A percentile compares a stretch with the other conserved stretches of the same genome.
Evolutionary conservation across 2,113 vertebrate genomes (phyloP).

Genomic region (Archocentrus centrarchus): DNA sequence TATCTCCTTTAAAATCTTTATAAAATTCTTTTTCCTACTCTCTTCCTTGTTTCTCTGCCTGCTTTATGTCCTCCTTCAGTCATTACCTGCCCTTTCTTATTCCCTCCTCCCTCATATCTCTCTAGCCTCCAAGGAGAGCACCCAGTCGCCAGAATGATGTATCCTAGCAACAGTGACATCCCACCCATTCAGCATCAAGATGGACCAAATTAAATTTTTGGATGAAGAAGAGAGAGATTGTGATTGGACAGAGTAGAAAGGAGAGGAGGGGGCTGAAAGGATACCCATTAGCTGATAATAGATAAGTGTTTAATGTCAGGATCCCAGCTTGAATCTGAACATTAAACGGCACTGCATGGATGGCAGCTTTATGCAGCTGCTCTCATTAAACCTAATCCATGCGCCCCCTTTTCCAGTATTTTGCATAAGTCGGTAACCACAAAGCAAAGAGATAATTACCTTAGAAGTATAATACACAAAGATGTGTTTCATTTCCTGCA

Average conservation of each 20-base stretch:
- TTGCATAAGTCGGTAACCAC: background rate
- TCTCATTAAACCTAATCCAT: background rate
- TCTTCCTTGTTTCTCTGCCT: background rate
- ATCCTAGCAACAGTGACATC: conserved; percentile 69
- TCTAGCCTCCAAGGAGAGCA: conserved; percentile 32
- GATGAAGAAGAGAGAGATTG: conserved; percentile 2
- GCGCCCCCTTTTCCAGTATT: background rate
- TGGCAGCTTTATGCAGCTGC: background rate
- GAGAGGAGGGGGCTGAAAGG: background rate
- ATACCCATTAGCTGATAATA: background rate
- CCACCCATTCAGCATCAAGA: conserved; percentile 37
- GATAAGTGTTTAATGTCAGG: background rate
- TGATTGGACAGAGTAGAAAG: conserved; percentile 5
- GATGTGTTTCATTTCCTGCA: background rate
- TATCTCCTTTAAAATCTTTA: background rate
- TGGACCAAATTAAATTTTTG: conserved; percentile 38
- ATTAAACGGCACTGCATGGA: background rate
- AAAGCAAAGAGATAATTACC: background rate
- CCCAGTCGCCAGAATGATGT: conserved; percentile 39
- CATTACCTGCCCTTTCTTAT: background rate
- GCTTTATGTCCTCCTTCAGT: background rate
- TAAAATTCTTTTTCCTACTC: background rate
- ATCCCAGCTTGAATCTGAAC: background rate
- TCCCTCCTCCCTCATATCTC: conserved; percentile 8
- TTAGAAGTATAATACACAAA: background rate